phyloP scores from a whole-genome alignment of 2,888 invertebrate genomes.

The Onthophagus sagittarius region DNA sequence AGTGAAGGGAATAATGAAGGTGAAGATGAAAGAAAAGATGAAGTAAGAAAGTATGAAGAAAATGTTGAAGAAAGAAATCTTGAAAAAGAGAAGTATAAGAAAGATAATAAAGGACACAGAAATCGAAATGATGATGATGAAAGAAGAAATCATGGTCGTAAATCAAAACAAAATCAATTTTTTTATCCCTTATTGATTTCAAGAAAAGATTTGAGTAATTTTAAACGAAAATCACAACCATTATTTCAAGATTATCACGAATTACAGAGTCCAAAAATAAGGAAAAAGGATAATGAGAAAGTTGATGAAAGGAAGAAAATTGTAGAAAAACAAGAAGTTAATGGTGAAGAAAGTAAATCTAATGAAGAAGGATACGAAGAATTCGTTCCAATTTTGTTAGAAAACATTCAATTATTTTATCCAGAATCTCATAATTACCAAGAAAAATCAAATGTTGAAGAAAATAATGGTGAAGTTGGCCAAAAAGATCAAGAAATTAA shows the following conservation, averaged over 20 bases:
- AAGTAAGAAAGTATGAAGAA: too few species aligned
- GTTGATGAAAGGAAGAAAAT: constrained; percentile 13
- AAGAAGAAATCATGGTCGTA: background rate
- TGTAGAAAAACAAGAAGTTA: constrained; percentile 19
- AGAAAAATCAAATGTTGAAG: background rate
- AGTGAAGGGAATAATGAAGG: too few species aligned
- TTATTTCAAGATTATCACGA: background rate
- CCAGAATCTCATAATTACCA: constrained; percentile 13
- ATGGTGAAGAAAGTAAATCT: background rate
- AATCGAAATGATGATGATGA: background rate
- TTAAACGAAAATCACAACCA: background rate
- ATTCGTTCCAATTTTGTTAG: background rate
- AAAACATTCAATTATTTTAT: background rate
- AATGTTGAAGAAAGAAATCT: too few species aligned
- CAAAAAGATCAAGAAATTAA: background rate
- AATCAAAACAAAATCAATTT: background rate
- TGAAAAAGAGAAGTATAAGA: background rate
- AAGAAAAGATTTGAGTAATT: background rate
- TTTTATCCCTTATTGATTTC: background rate
- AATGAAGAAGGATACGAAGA: background rate
- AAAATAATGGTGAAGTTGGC: background rate
- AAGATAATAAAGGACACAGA: background rate
- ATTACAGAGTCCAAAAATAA: background rate
- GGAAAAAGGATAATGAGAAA: constrained; percentile 10
- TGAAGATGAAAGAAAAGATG: too few species aligned